These are phyloP conservation scores for Amphiprion clarkii DNA, from an alignment of 2,797 vertebrate species.

Conservation along the genomic window DNA sequence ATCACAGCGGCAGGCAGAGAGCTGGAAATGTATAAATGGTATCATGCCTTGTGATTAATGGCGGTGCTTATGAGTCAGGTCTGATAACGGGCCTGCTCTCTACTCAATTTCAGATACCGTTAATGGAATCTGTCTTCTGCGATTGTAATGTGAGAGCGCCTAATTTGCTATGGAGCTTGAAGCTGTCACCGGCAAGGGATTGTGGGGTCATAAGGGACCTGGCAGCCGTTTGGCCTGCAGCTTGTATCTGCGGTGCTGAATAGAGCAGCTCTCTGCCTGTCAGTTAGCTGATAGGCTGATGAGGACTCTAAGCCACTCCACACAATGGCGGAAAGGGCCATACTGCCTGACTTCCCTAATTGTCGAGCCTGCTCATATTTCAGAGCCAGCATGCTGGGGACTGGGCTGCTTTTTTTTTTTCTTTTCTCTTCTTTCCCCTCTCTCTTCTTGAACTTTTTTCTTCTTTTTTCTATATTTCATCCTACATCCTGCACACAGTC, in stretches of 20 bases:
- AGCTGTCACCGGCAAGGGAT: slow-evolving; percentile 99
- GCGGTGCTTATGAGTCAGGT: slow-evolving; percentile 99
- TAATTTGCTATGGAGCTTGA: slow-evolving; percentile 99
- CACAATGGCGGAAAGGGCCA: slow-evolving; percentile 98
- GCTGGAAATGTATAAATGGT: slow-evolving; percentile 99
- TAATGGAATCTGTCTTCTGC: slow-evolving; percentile 99
- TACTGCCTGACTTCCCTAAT: slow-evolving; percentile 99
- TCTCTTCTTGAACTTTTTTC: slow-evolving; percentile 82
- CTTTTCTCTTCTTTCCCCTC: slow-evolving; percentile 57
- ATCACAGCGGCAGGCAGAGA: slow-evolving; percentile 99
- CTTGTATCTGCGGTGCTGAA: slow-evolving; percentile 99
- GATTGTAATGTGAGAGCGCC: slow-evolving; percentile 99
- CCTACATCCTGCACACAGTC: slow-evolving; percentile 85
- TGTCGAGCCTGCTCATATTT: slow-evolving; percentile 99
- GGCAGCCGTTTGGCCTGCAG: slow-evolving; percentile 99
- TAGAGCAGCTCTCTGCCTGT: slow-evolving; percentile 99
- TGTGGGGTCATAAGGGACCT: slow-evolving; percentile 99
- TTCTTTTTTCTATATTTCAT: slow-evolving; percentile 83
- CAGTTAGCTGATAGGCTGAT: slow-evolving; percentile 99
- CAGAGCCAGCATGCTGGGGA: slow-evolving; percentile 90
- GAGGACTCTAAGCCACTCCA: slow-evolving; percentile 99
- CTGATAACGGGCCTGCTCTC: slow-evolving; percentile 99
- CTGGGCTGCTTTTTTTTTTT: slow-evolving; percentile 76
- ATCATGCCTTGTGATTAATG: slow-evolving; percentile 99
- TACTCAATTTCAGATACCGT: slow-evolving; percentile 99